Evolutionary conservation across 2,113 vertebrate species (phyloP).

Genomic region (Reinhardtius hippoglossoides): DNA sequence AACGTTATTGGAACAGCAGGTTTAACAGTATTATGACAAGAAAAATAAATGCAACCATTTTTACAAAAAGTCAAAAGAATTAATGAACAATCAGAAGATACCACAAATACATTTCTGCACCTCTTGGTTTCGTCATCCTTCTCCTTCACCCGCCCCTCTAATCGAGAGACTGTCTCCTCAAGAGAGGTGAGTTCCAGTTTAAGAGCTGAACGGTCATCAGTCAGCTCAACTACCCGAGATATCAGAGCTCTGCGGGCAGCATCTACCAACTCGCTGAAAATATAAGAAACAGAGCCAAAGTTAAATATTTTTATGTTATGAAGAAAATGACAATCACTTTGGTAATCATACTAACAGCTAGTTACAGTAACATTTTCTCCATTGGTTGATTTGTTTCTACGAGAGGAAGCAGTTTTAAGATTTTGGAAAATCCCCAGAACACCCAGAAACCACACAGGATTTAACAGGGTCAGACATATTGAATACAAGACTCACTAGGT

Average conservation of each 20-base stretch:
- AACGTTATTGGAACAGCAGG: neutral
- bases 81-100: neutral
- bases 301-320: neutral
- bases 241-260: slow-evolving; percentile 82
- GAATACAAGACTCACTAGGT: slow-evolving; percentile 77
- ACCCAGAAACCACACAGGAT: neutral
- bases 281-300: neutral
- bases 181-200: slow-evolving; percentile 75
- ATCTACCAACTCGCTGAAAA: slow-evolving; percentile 76
- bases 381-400: neutral
- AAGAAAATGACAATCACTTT: neutral
- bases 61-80: neutral
- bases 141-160: slow-evolving; percentile 79
- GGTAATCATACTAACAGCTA: neutral
- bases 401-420: neutral
- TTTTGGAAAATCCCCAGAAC: slow-evolving; percentile 16
- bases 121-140: slow-evolving; percentile 83
- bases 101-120: slow-evolving; percentile 39
- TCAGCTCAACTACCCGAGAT: slow-evolving; percentile 82
- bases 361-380: neutral
- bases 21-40: neutral
- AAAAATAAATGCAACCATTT: no score
- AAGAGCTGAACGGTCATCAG: slow-evolving; percentile 80
- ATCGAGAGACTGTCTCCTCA: slow-evolving; percentile 71
- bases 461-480: neutral